Conservation (phyloP, 2,797 vertebrate species). For the Carapus acus region DNA sequence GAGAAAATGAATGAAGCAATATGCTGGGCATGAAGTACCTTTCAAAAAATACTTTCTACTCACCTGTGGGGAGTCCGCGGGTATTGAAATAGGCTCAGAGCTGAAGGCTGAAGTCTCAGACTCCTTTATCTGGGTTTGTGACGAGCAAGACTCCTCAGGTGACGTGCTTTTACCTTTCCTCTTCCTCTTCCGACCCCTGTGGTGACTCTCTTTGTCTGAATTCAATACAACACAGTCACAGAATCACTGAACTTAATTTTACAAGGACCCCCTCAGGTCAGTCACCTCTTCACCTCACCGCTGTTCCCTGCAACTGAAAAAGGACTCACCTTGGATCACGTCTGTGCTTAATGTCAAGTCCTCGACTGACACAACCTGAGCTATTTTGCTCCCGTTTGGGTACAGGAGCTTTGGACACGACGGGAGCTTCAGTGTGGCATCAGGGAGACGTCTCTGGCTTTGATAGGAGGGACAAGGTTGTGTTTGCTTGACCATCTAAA, state of each 20-base stretch:
- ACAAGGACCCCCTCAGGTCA: too few relatives aligned
- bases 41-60: background rate
- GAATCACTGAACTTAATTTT: too few relatives aligned
- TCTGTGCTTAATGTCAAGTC: background rate
- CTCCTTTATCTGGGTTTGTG: constrained; percentile 42
- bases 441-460: constrained; percentile 15
- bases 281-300: too few relatives aligned
- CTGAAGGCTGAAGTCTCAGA: constrained; percentile 35
- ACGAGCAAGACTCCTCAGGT: constrained; percentile 54
- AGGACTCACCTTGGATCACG: constrained; percentile 21
- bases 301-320: too few relatives aligned
- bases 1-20: constrained; percentile 1
- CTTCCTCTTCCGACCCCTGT: constrained; percentile 26
- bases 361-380: background rate
- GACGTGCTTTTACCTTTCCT: constrained; percentile 44
- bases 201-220: background rate
- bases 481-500: constrained; percentile 42
- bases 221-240: background rate
- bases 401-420: constrained; percentile 51
- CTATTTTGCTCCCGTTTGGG: background rate
- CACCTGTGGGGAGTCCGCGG: constrained; percentile 47
- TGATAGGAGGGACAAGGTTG: background rate
- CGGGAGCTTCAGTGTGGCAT: background rate
- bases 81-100: background rate
- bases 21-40: background rate